Evolutionary conservation across 1,140 invertebrate genomes (phyloP).

Genomic region (Nixonia krombeini): DNA sequence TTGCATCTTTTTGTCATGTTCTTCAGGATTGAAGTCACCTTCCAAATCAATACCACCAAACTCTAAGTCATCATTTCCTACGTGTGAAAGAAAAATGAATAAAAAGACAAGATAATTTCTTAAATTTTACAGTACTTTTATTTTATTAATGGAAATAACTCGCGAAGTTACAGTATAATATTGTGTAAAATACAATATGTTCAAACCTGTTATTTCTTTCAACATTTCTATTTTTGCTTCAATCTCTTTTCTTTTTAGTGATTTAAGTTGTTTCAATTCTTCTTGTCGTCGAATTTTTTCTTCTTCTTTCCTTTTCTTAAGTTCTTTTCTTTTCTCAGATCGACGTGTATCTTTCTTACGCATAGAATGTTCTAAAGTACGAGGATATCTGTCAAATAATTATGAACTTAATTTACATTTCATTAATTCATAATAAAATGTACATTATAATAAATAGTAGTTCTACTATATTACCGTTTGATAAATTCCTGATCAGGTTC

Average conservation of each 20-base stretch:
- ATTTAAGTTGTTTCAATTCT: slow-evolving; percentile 89
- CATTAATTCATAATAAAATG: slow-evolving; percentile 7
- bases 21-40: slow-evolving; percentile 93
- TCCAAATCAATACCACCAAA: slow-evolving; percentile 77
- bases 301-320: slow-evolving; percentile 83
- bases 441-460: slow-evolving; percentile 21
- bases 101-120: no score
- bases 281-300: slow-evolving; percentile 88
- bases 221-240: slow-evolving; percentile 89
- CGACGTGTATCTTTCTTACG: slow-evolving; percentile 85
- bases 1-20: slow-evolving; percentile 90
- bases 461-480: slow-evolving; percentile 65
- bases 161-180: slow-evolving; percentile 50
- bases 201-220: slow-evolving; percentile 92
- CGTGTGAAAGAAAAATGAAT: background rate
- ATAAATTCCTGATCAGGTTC: slow-evolving; percentile 96
- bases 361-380: slow-evolving; percentile 88
- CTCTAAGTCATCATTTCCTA: slow-evolving; percentile 76
- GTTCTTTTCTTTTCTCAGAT: slow-evolving; percentile 82
- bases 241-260: slow-evolving; percentile 91
- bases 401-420: slow-evolving; percentile 8
- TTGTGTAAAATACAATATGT: no score
- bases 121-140: background rate
- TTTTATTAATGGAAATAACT: no score
- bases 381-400: slow-evolving; percentile 79